Base-by-base conservation (phyloP, 2,888 invertebrate genomes). In the Malthinus seriepunctatus region DNA sequence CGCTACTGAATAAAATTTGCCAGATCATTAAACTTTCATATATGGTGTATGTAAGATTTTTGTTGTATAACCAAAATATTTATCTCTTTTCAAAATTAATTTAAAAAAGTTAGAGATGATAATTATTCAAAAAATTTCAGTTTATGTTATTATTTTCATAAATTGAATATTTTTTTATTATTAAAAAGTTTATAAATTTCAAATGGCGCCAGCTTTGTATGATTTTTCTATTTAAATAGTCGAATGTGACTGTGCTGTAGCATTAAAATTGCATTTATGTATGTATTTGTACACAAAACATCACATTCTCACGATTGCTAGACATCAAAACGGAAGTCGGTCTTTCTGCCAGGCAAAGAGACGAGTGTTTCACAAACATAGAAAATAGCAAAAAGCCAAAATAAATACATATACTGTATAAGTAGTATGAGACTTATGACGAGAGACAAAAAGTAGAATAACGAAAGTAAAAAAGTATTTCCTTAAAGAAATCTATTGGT, bases 1-100 rank as follows among this genome's bases (percentile, higher is more conserved):
- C 73, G 74, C 74, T 73, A 76, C 74, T 73, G 75, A 76, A 76
- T 76, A 75, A 77, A 77, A 78, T 78, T 78, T 77, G 77, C 76
- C 77, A 76, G 73, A 63, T 76, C 78, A 78, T 78, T 78, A 75
- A 77, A 73, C 75, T 73, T 69, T 71, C 73, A 69, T 49, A 55
- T 74, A 71, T 74, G 69, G 71, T 74, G 69, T 72, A 73, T 72
- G 70, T 72, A 51, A 51, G 33, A 34, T 35, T 35, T 48, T 14
- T 42, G n/a, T 14, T 35, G 11, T 35, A 48, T 45, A 31, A 38
- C 31, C 37, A 14, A 39, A 35, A 35, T 33, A 14, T 38, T 34
- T 14, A 14, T 42, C 39, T 42, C n/a, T 23, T 23, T 5, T 23
- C 23, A 23, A 23, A 23, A 23, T 23, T 23, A 23, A 23, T 5